Base-by-base conservation (phyloP, 2,113 vertebrate genomes). In the Centropus unirufus region DNA sequence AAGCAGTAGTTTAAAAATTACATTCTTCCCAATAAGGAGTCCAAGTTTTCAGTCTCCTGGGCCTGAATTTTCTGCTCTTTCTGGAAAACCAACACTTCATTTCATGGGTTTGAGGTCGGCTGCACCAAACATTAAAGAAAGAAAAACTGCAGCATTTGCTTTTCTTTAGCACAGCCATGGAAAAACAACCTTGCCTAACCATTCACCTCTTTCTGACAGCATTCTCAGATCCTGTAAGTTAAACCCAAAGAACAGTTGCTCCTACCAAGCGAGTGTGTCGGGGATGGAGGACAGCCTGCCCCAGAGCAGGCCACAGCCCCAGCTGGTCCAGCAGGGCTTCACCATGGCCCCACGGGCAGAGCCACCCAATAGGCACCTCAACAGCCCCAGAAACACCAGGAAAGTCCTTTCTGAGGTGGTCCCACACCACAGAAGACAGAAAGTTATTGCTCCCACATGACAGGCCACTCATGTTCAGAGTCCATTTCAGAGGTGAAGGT, bases 401-500 rank as follows among this genome's bases (percentile, higher is more conserved):
- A 66, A 49, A 73, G 14, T 36, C 49, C 59, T 64, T 59, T 57
- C 74, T 44, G 66, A 76, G 30, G 24, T 22, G 14, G n/a, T 51
- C n/a, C 24, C n/a, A 20, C 3, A 2, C 51, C 52, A 61, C 32
- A 29, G n/a, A 49, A 62, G 17, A 44, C 44, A 34, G 73, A 80
- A 72, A n/a, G 2, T 8, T 4, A 82, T 46, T 75, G 49, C 70
- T 91, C 24, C 22, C 75, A 29, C 5, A 1, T 17, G 67, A 59
- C 58, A 80, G 42, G 57, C 67, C 0, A 1, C 40, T 15, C 57
- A 21, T n/a, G n/a, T 30, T 40, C 82, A 46, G 62, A 83, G 70
- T 54, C 59, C 67, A 66, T 81, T 75, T 44, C 86, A 96, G 87
- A 83, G 66, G 66, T 34, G 62, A 34, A 85, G 70, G 57, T 87